phyloP scores from a whole-genome alignment of 2,888 invertebrate species.

The Eutolmus rufibarbis region DNA sequence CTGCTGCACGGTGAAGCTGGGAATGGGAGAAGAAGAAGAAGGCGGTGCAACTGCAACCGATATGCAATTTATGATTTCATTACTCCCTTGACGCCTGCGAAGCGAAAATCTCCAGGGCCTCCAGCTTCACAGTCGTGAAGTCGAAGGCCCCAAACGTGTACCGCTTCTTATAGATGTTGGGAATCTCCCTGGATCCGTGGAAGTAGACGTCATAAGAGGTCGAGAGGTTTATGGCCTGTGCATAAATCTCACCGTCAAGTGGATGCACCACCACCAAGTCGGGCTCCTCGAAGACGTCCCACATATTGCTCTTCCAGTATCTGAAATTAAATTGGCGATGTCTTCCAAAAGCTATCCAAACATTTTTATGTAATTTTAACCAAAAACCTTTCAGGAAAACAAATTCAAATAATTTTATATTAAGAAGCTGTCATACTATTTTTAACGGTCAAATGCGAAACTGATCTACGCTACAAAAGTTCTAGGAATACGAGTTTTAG shows the following conservation, averaged over 20 bases:
- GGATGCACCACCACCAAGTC: constrained; percentile 69
- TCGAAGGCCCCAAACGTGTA: constrained; percentile 65
- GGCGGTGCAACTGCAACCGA: neutral
- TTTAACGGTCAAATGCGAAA: too few relatives aligned
- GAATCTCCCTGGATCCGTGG: constrained; percentile 73
- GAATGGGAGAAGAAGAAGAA: neutral
- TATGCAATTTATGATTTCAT: constrained; percentile 20
- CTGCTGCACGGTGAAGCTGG: constrained; percentile 69
- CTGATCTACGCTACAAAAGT: too few relatives aligned
- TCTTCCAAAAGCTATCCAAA: neutral
- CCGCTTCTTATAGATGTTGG: constrained; percentile 70
- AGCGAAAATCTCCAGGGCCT: constrained; percentile 69
- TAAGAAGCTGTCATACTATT: too few relatives aligned
- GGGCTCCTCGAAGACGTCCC: constrained; percentile 64
- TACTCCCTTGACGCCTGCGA: constrained; percentile 67
- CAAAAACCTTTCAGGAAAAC: too few relatives aligned
- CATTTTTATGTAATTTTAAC: neutral
- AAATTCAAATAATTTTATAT: too few relatives aligned
- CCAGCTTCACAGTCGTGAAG: constrained; percentile 69
- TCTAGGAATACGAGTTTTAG: too few relatives aligned
- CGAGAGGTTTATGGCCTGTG: constrained; percentile 75
- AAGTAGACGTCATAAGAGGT: constrained; percentile 72
- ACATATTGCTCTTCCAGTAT: constrained; percentile 68
- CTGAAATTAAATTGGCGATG: constrained; percentile 55
- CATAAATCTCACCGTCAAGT: constrained; percentile 77